phyloP scores from a whole-genome alignment of 2,888 invertebrate species.

The Apamea sordens region DNA sequence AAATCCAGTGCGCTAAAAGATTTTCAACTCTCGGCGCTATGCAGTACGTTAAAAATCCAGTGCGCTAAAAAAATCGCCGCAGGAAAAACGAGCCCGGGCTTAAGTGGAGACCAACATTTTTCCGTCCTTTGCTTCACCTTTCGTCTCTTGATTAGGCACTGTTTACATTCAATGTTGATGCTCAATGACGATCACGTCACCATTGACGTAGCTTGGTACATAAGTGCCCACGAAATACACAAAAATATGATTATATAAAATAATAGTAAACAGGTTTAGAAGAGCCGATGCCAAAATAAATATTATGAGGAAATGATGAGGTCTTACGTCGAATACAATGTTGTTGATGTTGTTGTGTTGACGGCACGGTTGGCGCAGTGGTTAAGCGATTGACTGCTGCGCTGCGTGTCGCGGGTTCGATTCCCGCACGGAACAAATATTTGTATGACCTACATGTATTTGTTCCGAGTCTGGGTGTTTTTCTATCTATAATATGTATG shows the following conservation, averaged over 20 bases:
- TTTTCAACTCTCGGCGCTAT: no score
- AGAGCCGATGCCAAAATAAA: conserved; percentile 15
- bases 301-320: conserved; percentile 17
- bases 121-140: background rate
- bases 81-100: background rate
- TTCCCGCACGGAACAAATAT: no score
- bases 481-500: no score
- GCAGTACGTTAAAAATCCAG: no score
- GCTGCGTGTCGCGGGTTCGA: no score
- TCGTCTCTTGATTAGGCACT: background rate
- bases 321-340: background rate
- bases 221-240: conserved; percentile 3
- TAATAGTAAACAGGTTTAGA: conserved; percentile 8
- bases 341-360: no score
- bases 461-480: no score
- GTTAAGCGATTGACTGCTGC: no score
- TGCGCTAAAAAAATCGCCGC: no score
- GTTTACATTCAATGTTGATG: conserved; percentile 8
- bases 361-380: no score
- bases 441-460: no score
- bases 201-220: background rate
- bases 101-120: background rate
- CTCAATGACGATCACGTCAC: background rate
- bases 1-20: no score
- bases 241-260: conserved; percentile 15